Evolutionary conservation across 2,113 vertebrate species (phyloP).

Genomic region (Sphyrna mokarran): DNA sequence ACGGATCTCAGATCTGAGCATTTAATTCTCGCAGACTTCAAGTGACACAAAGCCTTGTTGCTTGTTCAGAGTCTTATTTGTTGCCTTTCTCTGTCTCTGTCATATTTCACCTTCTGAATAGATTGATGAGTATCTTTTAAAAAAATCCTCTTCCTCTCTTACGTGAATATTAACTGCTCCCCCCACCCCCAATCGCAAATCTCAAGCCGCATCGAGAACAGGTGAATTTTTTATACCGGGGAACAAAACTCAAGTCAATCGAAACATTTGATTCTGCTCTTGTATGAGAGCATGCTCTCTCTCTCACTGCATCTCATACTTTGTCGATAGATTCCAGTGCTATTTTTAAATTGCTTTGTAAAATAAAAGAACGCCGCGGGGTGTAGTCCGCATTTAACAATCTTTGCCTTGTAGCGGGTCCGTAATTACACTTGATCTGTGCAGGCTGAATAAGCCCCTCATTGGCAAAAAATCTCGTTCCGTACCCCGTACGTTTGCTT

Average conservation of each 20-base stretch:
- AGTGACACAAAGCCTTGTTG: not conserved
- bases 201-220: not conserved
- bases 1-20: not conserved
- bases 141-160: not conserved
- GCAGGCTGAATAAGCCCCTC: constrained; percentile 15
- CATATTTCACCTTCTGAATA: too few relatives aligned
- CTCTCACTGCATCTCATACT: not conserved
- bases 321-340: not conserved
- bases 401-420: constrained; percentile 8
- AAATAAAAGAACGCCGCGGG: constrained; percentile 28
- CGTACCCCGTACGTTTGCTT: not conserved
- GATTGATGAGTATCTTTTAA: too few relatives aligned
- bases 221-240: not conserved
- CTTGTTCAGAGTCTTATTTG: not conserved
- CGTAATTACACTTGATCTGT: not conserved
- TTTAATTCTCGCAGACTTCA: not conserved
- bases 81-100: not conserved
- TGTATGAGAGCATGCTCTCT: not conserved
- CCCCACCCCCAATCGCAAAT: too few relatives aligned
- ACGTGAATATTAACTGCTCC: not conserved
- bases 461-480: not conserved
- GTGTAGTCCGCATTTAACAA: constrained; percentile 16
- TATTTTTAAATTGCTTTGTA: not conserved
- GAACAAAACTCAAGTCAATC: not conserved
- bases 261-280: not conserved